Percentiles rank a stretch among this genome's conserved stretches.
These are phyloP conservation scores for Anabacerthia variegaticeps DNA, from an alignment of 2,797 vertebrate genomes.

Conservation along the genomic window DNA sequence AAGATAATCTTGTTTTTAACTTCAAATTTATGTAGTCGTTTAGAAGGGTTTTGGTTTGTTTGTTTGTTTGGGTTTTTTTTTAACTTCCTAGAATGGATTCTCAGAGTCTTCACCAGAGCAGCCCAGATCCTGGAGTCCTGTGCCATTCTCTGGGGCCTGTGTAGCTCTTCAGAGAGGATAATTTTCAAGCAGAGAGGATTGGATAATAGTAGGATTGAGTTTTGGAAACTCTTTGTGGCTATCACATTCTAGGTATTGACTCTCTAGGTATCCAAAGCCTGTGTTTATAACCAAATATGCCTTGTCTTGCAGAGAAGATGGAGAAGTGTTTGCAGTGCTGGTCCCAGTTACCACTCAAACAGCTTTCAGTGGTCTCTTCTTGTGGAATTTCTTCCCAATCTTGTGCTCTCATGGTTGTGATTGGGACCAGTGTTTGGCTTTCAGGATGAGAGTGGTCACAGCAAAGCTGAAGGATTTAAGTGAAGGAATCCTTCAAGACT, in stretches of 20 bases:
- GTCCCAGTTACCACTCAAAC: neutral
- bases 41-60: neutral
- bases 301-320: neutral
- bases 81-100: neutral
- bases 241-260: neutral
- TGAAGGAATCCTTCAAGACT: neutral
- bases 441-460: neutral
- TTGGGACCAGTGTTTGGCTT: neutral
- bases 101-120: neutral
- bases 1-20: neutral
- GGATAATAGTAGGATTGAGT: neutral
- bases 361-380: neutral
- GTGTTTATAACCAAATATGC: neutral
- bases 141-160: neutral
- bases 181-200: neutral
- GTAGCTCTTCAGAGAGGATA: neutral
- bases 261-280: neutral
- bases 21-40: neutral
- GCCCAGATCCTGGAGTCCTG: neutral
- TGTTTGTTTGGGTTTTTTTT: neutral
- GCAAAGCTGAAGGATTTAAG: neutral
- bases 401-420: neutral
- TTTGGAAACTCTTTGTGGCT: neutral
- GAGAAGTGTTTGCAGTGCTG: neutral
- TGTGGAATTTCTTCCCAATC: neutral